Percentiles rank a stretch among this genome's conserved stretches.
These are phyloP conservation scores for Cyclopterus lumpus DNA, from an alignment of 2,797 vertebrate species.

Conservation along the genomic window DNA sequence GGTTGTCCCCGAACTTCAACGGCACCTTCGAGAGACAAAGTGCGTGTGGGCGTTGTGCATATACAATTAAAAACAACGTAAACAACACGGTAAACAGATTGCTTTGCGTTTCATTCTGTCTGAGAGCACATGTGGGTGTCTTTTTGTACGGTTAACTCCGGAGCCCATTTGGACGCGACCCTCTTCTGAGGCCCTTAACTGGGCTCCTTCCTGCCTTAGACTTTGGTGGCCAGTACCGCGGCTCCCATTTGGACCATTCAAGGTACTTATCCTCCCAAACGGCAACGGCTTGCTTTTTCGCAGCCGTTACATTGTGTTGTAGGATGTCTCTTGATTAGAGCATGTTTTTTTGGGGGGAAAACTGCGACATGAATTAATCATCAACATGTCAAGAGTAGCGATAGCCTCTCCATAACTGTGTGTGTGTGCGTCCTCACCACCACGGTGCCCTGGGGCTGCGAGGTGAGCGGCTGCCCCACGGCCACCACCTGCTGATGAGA, in stretches of 20 bases:
- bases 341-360: constrained; percentile 1
- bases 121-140: neutral
- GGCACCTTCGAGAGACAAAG: neutral
- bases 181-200: neutral
- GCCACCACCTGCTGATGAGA: constrained; percentile 99
- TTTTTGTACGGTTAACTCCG: neutral
- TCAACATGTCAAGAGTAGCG: constrained; percentile 22
- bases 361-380: neutral
- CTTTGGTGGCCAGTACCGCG: neutral
- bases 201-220: neutral
- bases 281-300: neutral
- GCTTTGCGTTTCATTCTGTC: constrained; percentile 1
- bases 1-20: neutral
- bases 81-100: constrained; percentile 11
- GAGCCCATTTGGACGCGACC: neutral
- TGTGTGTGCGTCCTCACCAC: constrained; percentile 86
- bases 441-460: constrained; percentile 98
- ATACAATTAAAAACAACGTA: constrained; percentile 7
- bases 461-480: constrained; percentile 94
- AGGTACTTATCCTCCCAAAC: neutral
- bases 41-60: constrained; percentile 2
- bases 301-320: neutral
- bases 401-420: constrained; percentile 5
- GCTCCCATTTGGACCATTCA: neutral
- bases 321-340: constrained; percentile 12